Percentiles rank a stretch among this genome's conserved stretches.
phyloP scores from a whole-genome alignment of 2,888 invertebrate genomes.

The Endotricha flammealis region DNA sequence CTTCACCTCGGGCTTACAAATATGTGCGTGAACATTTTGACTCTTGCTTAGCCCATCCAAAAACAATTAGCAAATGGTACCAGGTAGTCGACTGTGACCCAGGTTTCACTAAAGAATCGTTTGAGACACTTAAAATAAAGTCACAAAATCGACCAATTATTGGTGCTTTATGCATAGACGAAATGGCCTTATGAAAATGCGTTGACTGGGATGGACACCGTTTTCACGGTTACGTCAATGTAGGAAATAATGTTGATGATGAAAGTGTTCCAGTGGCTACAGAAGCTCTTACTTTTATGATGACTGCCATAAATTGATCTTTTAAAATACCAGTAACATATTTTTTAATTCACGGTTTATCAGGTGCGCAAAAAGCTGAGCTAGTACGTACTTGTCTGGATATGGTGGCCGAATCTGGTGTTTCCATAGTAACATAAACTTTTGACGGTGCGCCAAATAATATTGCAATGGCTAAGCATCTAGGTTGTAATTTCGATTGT shows the following conservation, averaged over 20 bases:
- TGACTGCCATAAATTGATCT: conserved; percentile 9
- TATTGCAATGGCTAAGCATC: conserved; percentile 7
- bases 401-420: conserved; percentile 1
- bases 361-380: conserved; percentile 1
- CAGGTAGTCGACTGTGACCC: conserved; percentile 3
- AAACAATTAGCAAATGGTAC: conserved; percentile 8
- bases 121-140: background rate
- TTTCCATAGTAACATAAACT: conserved; percentile 3
- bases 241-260: conserved; percentile 6
- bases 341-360: conserved; percentile 10
- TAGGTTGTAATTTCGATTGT: conserved; percentile 4
- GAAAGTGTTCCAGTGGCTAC: conserved; percentile 10
- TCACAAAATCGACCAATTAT: conserved; percentile 1
- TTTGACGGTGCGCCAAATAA: conserved; percentile 10
- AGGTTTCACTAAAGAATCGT: conserved; percentile 6
- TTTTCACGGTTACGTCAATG: conserved; percentile 8
- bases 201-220: conserved; percentile 9
- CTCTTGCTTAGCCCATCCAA: conserved; percentile 9
- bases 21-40: conserved; percentile 10
- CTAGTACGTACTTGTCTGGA: conserved; percentile 3
- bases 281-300: conserved; percentile 12
- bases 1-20: conserved; percentile 12
- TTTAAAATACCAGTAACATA: conserved; percentile 14
- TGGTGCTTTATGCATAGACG: conserved; percentile 1
- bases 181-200: conserved; percentile 6